Conservation (phyloP, 1,140 invertebrate genomes). For the Hylaeus anthracinus region DNA sequence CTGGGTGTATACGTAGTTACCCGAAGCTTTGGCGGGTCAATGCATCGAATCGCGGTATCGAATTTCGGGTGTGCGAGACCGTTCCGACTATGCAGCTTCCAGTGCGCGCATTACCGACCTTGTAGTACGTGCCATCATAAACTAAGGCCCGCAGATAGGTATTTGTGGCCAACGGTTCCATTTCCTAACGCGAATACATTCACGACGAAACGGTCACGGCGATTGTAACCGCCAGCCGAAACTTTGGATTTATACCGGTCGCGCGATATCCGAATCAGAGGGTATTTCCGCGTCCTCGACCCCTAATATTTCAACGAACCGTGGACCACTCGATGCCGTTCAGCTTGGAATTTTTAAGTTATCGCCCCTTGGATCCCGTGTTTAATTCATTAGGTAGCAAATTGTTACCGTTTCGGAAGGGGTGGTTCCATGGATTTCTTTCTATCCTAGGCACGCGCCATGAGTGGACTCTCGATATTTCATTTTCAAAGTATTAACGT, state of each 20-base stretch:
- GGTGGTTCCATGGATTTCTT: too few relatives aligned
- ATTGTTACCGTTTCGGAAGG: too few relatives aligned
- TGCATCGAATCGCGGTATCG: constrained; percentile 61
- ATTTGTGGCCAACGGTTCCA: constrained; percentile 45
- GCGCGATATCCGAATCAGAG: not conserved
- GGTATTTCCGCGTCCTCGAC: constrained; percentile 7
- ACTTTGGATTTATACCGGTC: constrained; percentile 35
- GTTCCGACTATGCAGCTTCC: constrained; percentile 40
- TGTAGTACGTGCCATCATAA: constrained; percentile 43
- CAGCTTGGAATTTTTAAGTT: not conserved
- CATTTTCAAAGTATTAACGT: too few relatives aligned
- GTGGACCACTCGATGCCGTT: not conserved
- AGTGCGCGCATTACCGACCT: constrained; percentile 43
- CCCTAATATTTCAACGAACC: not conserved
- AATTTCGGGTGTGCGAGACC: constrained; percentile 41
- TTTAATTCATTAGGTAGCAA: too few relatives aligned
- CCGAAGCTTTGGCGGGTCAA: constrained; percentile 53
- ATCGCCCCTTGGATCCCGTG: too few relatives aligned
- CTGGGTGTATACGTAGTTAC: constrained; percentile 46
- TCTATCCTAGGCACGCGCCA: too few relatives aligned
- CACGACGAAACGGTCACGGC: not conserved
- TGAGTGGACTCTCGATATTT: too few relatives aligned
- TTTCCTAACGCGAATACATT: constrained; percentile 35
- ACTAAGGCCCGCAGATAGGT: constrained; percentile 35
- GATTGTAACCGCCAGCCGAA: constrained; percentile 6